A percentile compares a stretch with the other conserved stretches of the same genome.
phyloP scores from a whole-genome alignment of 1,140 invertebrate species.

The Temnothorax longispinosus region DNA sequence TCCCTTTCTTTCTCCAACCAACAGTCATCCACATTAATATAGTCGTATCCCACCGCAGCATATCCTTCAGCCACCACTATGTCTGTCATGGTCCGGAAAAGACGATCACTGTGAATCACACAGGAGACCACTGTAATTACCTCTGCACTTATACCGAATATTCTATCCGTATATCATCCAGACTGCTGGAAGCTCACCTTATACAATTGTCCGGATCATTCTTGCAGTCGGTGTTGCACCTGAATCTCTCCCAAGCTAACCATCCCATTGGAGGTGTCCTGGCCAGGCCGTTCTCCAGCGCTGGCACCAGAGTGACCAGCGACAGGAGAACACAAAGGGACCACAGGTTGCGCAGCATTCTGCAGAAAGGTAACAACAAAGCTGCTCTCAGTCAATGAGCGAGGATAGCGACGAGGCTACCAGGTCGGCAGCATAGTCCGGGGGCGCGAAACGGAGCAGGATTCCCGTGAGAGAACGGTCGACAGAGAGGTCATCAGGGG shows the following conservation, averaged over 20 bases:
- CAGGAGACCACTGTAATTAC: constrained; percentile 1
- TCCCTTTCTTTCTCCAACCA: constrained; percentile 95
- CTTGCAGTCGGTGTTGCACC: constrained; percentile 97
- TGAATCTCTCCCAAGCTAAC: constrained; percentile 97
- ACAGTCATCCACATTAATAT: constrained; percentile 98
- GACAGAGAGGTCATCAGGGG: constrained; percentile 45
- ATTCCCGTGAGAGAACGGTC: constrained; percentile 19
- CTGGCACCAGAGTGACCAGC: constrained; percentile 62
- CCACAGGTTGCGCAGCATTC: constrained; percentile 71
- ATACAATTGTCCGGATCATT: constrained; percentile 97
- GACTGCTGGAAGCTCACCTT: constrained; percentile 87
- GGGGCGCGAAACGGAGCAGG: not conserved
- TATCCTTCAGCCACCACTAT: constrained; percentile 95
- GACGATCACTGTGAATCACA: constrained; percentile 91
- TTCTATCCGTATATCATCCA: not conserved
- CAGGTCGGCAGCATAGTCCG: constrained; percentile 52
- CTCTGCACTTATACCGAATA: not conserved
- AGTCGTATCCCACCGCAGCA: constrained; percentile 95
- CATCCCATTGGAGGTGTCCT: constrained; percentile 95
- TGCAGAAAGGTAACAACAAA: constrained; percentile 63
- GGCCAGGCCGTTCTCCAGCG: constrained; percentile 93
- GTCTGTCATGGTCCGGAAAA: constrained; percentile 97
- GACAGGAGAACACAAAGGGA: constrained; percentile 70
- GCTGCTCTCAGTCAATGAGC: constrained; percentile 27
- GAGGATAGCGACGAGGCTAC: constrained; percentile 7